phyloP scores from a whole-genome alignment of 2,797 vertebrate genomes.

The Anguilla obscura region DNA sequence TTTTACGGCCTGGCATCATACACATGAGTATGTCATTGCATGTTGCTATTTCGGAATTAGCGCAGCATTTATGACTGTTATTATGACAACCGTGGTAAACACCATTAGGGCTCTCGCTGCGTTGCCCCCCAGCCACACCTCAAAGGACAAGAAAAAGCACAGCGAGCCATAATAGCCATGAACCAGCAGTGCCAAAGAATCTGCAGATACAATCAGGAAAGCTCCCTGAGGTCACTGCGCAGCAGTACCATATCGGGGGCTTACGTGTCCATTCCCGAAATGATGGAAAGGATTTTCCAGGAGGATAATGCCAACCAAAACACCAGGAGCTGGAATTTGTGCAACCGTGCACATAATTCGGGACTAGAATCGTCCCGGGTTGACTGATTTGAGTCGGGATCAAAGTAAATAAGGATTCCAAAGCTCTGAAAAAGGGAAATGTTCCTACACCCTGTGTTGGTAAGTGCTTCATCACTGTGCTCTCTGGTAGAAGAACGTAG shows the following conservation, averaged over 20 bases:
- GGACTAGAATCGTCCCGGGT: neutral
- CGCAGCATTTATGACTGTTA: neutral
- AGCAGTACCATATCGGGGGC: neutral
- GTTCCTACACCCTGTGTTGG: neutral
- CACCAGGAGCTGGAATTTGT: neutral
- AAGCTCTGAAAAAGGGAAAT: neutral
- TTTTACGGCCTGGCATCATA: neutral
- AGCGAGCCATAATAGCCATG: neutral
- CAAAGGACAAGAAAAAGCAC: neutral
- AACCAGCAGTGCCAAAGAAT: neutral
- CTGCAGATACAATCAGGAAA: conserved; percentile 7
- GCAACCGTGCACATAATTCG: neutral
- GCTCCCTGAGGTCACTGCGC: neutral
- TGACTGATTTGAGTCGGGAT: neutral
- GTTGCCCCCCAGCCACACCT: conserved; percentile 1
- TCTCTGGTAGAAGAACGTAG: neutral
- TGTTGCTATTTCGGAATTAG: neutral
- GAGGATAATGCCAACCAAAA: neutral
- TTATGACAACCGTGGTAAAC: conserved; percentile 5
- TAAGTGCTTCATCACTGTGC: neutral
- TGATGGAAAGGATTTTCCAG: neutral
- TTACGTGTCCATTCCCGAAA: neutral
- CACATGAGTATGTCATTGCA: neutral
- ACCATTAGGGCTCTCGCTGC: neutral
- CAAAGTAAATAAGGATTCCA: neutral